Conservation (phyloP, 2,113 vertebrate genomes). For the Tupaia tana region DNA sequence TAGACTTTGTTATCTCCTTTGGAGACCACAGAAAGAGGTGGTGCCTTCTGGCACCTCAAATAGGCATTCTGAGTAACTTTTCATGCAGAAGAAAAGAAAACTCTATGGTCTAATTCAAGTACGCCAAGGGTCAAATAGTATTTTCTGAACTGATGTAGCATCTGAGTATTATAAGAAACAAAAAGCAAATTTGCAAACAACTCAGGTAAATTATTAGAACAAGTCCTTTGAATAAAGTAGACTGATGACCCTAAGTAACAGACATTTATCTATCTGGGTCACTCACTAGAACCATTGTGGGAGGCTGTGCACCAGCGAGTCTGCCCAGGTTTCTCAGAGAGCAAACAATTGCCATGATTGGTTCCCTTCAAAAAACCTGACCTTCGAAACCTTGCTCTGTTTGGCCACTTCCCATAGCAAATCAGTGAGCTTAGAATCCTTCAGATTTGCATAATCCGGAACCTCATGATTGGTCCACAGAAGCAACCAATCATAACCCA, state of each 20-base stretch:
- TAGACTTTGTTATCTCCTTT: background rate
- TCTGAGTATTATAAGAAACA: background rate
- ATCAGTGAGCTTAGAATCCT: too few relatives aligned
- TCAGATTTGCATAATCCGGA: too few relatives aligned
- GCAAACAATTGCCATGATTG: too few relatives aligned
- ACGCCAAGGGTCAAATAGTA: background rate
- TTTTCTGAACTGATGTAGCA: background rate
- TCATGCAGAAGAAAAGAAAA: background rate
- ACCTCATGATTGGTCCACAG: too few relatives aligned
- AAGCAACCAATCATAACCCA: too few relatives aligned
- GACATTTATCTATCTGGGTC: background rate
- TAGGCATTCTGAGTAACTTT: background rate
- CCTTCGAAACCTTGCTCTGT: too few relatives aligned
- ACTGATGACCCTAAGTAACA: background rate
- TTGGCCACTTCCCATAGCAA: too few relatives aligned
- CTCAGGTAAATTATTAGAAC: background rate
- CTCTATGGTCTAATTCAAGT: background rate
- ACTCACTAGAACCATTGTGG: background rate
- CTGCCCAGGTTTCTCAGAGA: too few relatives aligned
- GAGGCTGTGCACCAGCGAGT: too few relatives aligned
- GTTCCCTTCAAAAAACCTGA: too few relatives aligned
- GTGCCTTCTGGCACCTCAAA: background rate
- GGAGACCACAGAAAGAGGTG: background rate
- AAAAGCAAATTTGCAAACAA: conserved; percentile 21
- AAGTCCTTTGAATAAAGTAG: background rate